Evolutionary conservation across 2,888 invertebrate genomes (phyloP).

Genomic region (Drosophila incognita): DNA sequence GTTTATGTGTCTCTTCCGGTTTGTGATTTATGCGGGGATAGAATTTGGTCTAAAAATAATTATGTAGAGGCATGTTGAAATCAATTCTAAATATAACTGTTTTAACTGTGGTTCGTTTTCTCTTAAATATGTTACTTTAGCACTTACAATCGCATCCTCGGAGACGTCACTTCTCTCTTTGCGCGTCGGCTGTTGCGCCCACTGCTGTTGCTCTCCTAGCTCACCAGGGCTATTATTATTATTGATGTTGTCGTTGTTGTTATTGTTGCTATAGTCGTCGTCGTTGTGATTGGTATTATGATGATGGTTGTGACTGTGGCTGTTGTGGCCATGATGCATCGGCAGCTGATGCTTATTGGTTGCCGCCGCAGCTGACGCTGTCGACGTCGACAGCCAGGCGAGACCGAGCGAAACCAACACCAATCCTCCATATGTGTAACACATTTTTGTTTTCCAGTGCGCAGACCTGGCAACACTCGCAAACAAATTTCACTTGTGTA

Average conservation of each 20-base stretch:
- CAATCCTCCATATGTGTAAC: constrained; percentile 50
- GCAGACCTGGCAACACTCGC: constrained; percentile 29
- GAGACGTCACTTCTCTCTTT: constrained; percentile 47
- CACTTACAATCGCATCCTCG: constrained; percentile 63
- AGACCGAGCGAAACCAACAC: constrained; percentile 15
- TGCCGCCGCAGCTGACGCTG: constrained; percentile 3
- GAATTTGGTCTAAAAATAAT: neutral
- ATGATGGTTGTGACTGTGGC: constrained; percentile 36
- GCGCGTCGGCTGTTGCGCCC: neutral
- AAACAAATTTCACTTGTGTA: constrained; percentile 27
- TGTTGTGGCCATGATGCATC: constrained; percentile 35
- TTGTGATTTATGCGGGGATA: neutral
- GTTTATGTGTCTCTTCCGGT: constrained; percentile 19
- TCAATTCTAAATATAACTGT: neutral
- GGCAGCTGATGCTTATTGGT: constrained; percentile 31
- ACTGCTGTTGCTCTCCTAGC: constrained; percentile 29
- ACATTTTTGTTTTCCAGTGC: constrained; percentile 48
- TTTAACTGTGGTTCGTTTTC: neutral
- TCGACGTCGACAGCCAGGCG: constrained; percentile 6
- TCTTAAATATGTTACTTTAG: neutral
- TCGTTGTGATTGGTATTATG: constrained; percentile 6
- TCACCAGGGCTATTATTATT: constrained; percentile 21
- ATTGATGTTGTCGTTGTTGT: constrained; percentile 25
- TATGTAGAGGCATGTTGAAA: neutral
- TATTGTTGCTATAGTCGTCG: neutral